These are phyloP conservation scores for Apostichopus leukothele DNA, from an alignment of 53 echinoderm and acorn worm genomes.

Conservation along the genomic window DNA sequence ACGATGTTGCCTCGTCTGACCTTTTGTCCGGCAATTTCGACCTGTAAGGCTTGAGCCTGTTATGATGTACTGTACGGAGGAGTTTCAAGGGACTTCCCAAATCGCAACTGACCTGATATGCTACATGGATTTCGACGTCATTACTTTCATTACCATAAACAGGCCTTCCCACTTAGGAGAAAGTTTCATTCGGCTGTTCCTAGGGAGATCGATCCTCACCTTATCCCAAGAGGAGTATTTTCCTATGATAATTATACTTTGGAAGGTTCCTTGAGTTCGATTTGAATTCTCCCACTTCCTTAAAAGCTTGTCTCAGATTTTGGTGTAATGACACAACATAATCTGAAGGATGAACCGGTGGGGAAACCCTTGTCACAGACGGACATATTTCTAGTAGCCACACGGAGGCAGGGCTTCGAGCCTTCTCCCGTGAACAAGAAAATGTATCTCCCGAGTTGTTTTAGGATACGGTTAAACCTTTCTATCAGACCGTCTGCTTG, in stretches of 20 bases:
- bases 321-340: constrained; percentile 15
- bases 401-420: constrained; percentile 22
- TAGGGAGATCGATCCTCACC: neutral
- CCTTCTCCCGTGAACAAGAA: constrained; percentile 2
- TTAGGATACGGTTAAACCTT: neutral
- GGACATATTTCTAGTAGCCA: neutral
- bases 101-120: neutral
- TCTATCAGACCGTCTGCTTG: neutral
- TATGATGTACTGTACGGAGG: neutral
- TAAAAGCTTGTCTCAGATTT: neutral
- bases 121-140: neutral
- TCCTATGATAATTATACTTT: neutral
- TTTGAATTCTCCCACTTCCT: neutral
- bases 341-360: neutral
- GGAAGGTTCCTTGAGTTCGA: neutral
- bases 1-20: neutral
- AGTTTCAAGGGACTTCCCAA: neutral
- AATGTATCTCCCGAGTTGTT: neutral
- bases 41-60: neutral
- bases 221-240: neutral
- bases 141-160: neutral
- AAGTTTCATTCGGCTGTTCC: neutral
- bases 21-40: neutral
- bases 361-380: neutral
- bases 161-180: neutral